Conservation (phyloP, 2,797 vertebrate genomes). For the Alfaro cultratus region DNA sequence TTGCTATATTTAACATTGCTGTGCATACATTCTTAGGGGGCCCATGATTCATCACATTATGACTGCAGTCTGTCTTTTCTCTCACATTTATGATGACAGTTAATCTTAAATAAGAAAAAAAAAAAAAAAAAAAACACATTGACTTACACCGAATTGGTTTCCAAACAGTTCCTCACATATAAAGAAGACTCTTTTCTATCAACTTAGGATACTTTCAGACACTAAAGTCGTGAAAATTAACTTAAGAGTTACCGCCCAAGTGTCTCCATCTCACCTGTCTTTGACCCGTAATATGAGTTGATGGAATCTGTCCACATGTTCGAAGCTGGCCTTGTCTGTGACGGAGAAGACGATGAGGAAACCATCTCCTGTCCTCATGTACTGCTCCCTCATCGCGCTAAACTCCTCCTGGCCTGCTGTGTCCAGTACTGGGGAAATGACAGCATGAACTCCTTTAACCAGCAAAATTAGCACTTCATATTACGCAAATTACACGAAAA, state of each 20-base stretch:
- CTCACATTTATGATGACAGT: background rate
- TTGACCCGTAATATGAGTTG: constrained; percentile 98
- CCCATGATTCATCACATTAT: background rate
- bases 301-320: constrained; percentile 97
- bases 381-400: constrained; percentile 99
- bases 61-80: background rate
- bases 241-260: background rate
- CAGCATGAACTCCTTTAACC: background rate
- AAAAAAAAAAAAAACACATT: background rate
- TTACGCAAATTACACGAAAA: background rate
- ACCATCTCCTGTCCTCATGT: constrained; percentile 98
- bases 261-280: constrained; percentile 86
- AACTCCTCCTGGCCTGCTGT: constrained; percentile 99
- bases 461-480: background rate
- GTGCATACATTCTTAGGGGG: background rate
- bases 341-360: constrained; percentile 98
- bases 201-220: background rate
- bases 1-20: constrained; percentile 12
- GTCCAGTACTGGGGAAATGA: constrained; percentile 87
- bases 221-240: background rate
- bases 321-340: constrained; percentile 98
- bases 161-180: background rate
- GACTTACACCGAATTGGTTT: no score
- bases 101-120: background rate
- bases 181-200: background rate